Conservation (phyloP, 2,797 vertebrate genomes). For the Poeciliopsis turneri region DNA sequence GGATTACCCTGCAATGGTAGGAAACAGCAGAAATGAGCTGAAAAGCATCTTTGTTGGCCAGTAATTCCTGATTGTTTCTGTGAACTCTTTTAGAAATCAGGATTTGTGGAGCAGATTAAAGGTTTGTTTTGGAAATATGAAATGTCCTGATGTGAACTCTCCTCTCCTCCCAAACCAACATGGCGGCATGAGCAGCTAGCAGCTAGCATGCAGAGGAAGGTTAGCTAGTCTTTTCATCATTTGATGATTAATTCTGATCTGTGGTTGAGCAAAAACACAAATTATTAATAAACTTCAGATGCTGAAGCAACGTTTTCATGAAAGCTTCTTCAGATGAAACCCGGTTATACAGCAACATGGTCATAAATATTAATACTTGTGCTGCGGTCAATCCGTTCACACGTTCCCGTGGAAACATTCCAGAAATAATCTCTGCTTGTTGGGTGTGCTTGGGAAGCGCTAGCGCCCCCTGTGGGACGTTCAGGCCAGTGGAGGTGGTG, state of each 20-base stretch:
- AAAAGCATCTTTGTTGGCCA: background rate
- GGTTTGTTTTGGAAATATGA: background rate
- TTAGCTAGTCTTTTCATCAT: background rate
- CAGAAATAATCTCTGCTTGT: background rate
- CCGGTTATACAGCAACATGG: no score
- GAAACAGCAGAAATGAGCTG: background rate
- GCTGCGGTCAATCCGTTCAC: no score
- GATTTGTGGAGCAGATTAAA: background rate
- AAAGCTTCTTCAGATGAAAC: no score
- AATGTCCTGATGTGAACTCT: background rate
- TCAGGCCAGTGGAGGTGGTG: conserved; percentile 23
- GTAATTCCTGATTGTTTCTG: background rate
- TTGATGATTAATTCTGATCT: no score
- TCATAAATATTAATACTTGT: no score
- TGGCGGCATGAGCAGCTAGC: background rate
- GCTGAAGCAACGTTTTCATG: no score
- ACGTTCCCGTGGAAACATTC: background rate
- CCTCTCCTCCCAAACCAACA: background rate
- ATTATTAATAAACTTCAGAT: no score
- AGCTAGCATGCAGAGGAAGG: background rate
- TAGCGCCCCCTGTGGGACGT: background rate
- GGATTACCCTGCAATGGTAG: background rate
- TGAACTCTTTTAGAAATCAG: background rate
- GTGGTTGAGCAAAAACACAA: no score
- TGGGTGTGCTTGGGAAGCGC: background rate